A percentile compares a stretch with the other conserved stretches of the same genome.
These are phyloP conservation scores for Tillus elongatus DNA, from an alignment of 2,888 invertebrate species.

Conservation along the genomic window DNA sequence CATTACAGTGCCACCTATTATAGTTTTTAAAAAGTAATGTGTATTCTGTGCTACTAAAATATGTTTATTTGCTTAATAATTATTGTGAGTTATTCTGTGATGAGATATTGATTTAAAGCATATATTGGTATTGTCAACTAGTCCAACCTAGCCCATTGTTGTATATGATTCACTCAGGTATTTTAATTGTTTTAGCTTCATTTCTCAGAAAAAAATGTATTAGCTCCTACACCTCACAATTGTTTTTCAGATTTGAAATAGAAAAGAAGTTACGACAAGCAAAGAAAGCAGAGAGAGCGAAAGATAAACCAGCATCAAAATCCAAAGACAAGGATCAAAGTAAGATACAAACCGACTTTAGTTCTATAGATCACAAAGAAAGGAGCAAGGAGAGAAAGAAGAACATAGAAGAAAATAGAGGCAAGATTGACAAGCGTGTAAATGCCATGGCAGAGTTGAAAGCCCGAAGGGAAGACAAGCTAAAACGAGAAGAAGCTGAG, in stretches of 20 bases:
- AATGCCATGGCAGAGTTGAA: slow-evolving; percentile 90
- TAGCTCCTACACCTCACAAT: too few relatives aligned
- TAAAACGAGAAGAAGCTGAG: slow-evolving; percentile 51
- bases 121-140: too few relatives aligned
- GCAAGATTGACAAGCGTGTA: slow-evolving; percentile 72
- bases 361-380: slow-evolving; percentile 60
- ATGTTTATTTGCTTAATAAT: too few relatives aligned
- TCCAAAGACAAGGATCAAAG: slow-evolving; percentile 52
- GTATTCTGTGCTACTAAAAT: too few relatives aligned
- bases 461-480: slow-evolving; percentile 84
- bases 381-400: slow-evolving; percentile 79
- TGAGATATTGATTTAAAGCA: too few relatives aligned
- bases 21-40: too few relatives aligned
- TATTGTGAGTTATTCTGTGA: too few relatives aligned
- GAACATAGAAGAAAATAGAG: slow-evolving; percentile 79
- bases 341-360: slow-evolving; percentile 37
- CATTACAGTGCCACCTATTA: too few relatives aligned
- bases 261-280: slow-evolving; percentile 85
- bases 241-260: slow-evolving; percentile 75
- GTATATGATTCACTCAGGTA: too few relatives aligned
- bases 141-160: too few relatives aligned
- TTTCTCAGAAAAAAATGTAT: too few relatives aligned
- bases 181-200: too few relatives aligned
- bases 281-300: slow-evolving; percentile 62
- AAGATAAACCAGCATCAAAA: slow-evolving; percentile 53